Conservation (phyloP, 2,797 vertebrate genomes). For the Poeciliopsis gracilis region DNA sequence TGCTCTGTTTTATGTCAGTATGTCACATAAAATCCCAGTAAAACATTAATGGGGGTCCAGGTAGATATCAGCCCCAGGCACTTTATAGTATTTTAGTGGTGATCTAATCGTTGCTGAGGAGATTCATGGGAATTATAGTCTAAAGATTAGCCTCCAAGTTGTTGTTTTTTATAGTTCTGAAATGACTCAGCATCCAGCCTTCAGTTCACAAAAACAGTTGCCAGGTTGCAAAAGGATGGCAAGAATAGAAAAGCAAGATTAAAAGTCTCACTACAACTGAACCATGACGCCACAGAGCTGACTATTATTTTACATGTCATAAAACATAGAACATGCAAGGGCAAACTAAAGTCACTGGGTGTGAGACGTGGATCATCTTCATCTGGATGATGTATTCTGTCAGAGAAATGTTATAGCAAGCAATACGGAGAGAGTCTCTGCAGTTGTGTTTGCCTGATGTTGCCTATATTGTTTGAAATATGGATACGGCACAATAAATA, state of each 20-base stretch:
- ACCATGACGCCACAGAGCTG: background rate
- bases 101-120: slow-evolving; percentile 1
- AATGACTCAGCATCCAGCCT: slow-evolving; percentile 7
- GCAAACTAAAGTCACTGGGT: background rate
- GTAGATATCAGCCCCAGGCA: background rate
- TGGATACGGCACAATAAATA: background rate
- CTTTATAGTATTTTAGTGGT: background rate
- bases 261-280: background rate
- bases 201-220: slow-evolving; percentile 12
- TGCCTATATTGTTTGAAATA: background rate
- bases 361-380: background rate
- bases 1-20: background rate
- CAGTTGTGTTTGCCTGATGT: background rate
- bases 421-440: background rate
- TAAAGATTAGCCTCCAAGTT: slow-evolving; percentile 1
- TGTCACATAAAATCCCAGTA: background rate
- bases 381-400: too few relatives aligned
- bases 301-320: background rate
- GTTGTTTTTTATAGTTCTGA: slow-evolving; percentile 2
- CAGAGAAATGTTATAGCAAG: background rate
- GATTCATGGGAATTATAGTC: background rate
- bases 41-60: too few relatives aligned
- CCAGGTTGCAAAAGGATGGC: slow-evolving; percentile 5
- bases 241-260: slow-evolving; percentile 2
- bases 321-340: background rate